Evolutionary conservation across 2,797 vertebrate genomes (phyloP), one percentile per base, ranked within the genome.

Genomic region (Bradypodion ventrale): DNA sequence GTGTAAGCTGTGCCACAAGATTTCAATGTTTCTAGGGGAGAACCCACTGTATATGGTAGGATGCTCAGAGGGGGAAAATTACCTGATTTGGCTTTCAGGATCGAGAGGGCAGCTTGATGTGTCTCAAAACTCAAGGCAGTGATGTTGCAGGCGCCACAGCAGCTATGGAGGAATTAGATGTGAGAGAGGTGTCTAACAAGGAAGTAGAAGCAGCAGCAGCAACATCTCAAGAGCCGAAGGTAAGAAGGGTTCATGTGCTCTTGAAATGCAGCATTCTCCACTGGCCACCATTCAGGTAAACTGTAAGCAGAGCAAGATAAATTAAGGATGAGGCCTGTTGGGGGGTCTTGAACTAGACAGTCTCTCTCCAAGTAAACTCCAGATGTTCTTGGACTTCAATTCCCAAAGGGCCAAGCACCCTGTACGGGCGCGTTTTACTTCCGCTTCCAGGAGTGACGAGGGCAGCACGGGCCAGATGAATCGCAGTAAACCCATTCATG

Each of bases 151-250:
- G 90, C 21, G 80, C 92, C 21, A 86, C 75, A 62, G 80, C 95
- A 72, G 95, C 97, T 87, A 82, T 98, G 90, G 96, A 96, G 81
- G 94, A 94, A 89, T 90, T 99, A 89, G 96, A 95, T 91, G 89
- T 99, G 87, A 92, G 94, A 46, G 96, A 97, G 88, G 88, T 93
- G 82, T 83, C 94, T 87, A 89, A 73, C 83, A 91, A 90, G 94
- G 94, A 92, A 56, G 79, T 93, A 35, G 73, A 92, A 56, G 79
- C 93, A 35, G 73, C 85, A 25, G 35, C 44, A 5, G 76, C 81
- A 7, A n/a, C n/a, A 89, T 89, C 93, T 83, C 94, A 89, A 78
- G 92, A 93, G 82, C 93, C 89, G 29, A 93, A 95, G 95, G 96
- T 96, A 59, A 65, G 95, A 37, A 91, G 81, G 8, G 4, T 80